Evolutionary conservation across 2,888 invertebrate genomes (phyloP), one percentile per base, ranked within the genome.

Genomic region (Lithophane semibrunnea): DNA sequence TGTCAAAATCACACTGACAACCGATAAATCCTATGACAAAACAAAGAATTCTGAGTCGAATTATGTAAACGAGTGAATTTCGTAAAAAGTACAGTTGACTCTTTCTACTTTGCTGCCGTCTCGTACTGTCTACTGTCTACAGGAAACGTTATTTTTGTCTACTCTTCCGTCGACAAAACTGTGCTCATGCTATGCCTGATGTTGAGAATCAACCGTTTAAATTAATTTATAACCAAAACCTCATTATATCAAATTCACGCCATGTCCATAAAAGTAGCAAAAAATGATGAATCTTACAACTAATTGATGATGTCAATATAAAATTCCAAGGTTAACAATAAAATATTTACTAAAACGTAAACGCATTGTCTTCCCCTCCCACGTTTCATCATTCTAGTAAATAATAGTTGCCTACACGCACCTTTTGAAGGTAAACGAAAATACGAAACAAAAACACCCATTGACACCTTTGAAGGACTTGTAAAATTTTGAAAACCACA

Each of bases 381-480:
- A 88, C 89, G 78, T 65, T 77, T 64, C 37, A 69, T 80, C n/a
- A 61, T 75, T 73, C 21, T 74, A 68, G 37, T 77, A 74, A 78
- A 78, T 75, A 77, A 58, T 66, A 37, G 12, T 74, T 54, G 42
- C 84, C 80, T 79, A 82, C 82, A 76, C 80, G 64, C 47, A 4
- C 68, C 47, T 75, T 63, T 69, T 73, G 47, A 70, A 61, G 49
- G 56, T 16, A 79, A 80, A 63, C 66, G 47, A 77, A 83, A 81
- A 60, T 74, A 82, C 44, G 77, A 82, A 58, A 78, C 56, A 64
- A 89, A 80, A 73, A 64, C 24, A 69, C 90, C 54, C 61, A 83
- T 93, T 93, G 84, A 91, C 93, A 94, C 92, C 87, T 93, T 73
- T 82, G 92, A 94, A 94, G 92, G 93, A 90, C 80, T 83, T 82